phyloP scores from a whole-genome alignment of 2,888 invertebrate species.

The Aquatica leii region DNA sequence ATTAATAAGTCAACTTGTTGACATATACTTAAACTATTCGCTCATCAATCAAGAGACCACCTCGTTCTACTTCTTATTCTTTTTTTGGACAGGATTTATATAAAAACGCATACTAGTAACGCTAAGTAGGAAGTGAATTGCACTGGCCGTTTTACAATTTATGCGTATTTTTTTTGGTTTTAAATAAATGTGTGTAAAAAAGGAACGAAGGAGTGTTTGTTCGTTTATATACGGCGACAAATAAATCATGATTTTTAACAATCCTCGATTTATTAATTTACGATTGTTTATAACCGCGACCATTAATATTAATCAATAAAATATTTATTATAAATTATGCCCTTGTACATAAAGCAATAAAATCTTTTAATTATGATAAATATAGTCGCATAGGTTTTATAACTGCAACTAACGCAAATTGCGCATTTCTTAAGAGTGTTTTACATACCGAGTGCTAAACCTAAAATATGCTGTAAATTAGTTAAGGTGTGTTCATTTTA shows the following conservation, averaged over 20 bases:
- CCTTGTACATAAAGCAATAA: slow-evolving; percentile 7
- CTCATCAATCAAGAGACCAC: slow-evolving; percentile 22
- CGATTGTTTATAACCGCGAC: background rate
- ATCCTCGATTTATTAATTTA: background rate
- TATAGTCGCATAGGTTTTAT: background rate
- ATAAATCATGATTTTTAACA: slow-evolving; percentile 4
- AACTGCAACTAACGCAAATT: background rate
- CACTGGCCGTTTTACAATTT: too few relatives aligned
- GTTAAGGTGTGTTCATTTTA: slow-evolving; percentile 10
- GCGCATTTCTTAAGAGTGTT: background rate
- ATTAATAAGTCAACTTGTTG: slow-evolving; percentile 26
- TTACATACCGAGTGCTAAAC: background rate
- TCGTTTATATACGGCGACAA: too few relatives aligned
- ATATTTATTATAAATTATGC: slow-evolving; percentile 11
- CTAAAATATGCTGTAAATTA: slow-evolving; percentile 8
- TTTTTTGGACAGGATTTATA: background rate
- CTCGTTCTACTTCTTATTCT: slow-evolving; percentile 2
- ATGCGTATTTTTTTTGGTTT: too few relatives aligned
- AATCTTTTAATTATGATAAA: slow-evolving; percentile 7
- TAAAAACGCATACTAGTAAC: too few relatives aligned
- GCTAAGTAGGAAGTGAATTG: too few relatives aligned
- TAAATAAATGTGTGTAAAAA: too few relatives aligned
- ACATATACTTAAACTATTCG: slow-evolving; percentile 22
- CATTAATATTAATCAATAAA: slow-evolving; percentile 6
- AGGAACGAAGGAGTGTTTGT: too few relatives aligned